Conservation (phyloP, 2,797 vertebrate genomes). For the Natrix natrix region DNA sequence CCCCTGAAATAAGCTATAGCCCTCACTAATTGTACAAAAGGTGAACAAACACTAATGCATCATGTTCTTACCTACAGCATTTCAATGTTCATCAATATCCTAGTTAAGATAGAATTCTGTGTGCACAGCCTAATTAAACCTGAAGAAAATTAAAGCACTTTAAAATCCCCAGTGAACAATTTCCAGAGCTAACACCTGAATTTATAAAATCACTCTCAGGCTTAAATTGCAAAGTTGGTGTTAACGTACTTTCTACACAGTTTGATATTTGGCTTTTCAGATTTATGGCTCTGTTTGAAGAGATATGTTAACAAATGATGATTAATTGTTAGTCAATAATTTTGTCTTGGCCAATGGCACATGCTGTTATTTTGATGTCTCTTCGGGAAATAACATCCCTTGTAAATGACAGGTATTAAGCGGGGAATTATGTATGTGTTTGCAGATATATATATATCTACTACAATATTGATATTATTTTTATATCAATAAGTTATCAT, state of each 20-base stretch:
- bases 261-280: constrained; percentile 2
- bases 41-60: background rate
- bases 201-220: background rate
- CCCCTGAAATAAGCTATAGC: background rate
- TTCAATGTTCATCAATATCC: constrained; percentile 9
- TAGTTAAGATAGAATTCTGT: background rate
- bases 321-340: constrained; percentile 21
- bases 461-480: background rate
- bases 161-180: background rate
- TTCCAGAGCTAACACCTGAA: background rate
- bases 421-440: constrained; percentile 25
- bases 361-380: background rate
- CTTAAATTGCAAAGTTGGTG: fast-evolving
- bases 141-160: background rate
- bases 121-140: constrained; percentile 4
- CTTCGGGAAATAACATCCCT: constrained; percentile 18
- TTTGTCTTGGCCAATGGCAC: background rate
- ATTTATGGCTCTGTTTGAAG: background rate
- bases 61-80: background rate
- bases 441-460: background rate
- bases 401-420: constrained; percentile 33
- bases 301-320: background rate
- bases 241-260: background rate
- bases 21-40: background rate
- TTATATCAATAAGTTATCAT: background rate